Evolutionary conservation across 2,113 vertebrate species (phyloP).

Genomic region (Mastomys natalensis): DNA sequence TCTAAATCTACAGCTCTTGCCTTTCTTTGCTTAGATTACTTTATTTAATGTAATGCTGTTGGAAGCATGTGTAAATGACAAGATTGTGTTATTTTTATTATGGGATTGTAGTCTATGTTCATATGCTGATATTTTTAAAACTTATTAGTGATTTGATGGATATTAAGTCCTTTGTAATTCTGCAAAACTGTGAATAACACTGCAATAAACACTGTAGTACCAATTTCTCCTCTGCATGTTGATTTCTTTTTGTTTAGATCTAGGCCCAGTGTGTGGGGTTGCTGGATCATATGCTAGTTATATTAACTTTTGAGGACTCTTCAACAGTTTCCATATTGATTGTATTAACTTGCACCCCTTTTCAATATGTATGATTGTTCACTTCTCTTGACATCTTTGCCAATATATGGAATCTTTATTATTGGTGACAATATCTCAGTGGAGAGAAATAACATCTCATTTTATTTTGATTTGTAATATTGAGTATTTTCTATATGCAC

Average conservation of each 20-base stretch:
- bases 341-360: neutral
- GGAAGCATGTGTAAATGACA: neutral
- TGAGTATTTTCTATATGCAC: neutral
- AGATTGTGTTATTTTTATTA: neutral
- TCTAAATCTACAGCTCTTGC: neutral
- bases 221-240: neutral
- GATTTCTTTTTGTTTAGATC: neutral
- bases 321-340: neutral
- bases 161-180: neutral
- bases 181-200: neutral
- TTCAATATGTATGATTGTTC: too few relatives aligned
- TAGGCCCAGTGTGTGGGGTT: neutral
- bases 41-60: neutral
- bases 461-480: neutral
- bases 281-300: neutral
- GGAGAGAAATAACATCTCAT: too few relatives aligned
- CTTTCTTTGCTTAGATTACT: neutral
- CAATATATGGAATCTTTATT: neutral
- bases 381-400: neutral
- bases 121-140: neutral
- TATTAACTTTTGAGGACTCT: neutral
- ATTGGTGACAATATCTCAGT: neutral
- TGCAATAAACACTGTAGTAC: neutral
- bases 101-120: neutral
- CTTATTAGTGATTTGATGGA: neutral